Evolutionary conservation across 2,113 vertebrate species (phyloP), one percentile per base, ranked within the genome.

Genomic region (Embiotoca jacksoni): DNA sequence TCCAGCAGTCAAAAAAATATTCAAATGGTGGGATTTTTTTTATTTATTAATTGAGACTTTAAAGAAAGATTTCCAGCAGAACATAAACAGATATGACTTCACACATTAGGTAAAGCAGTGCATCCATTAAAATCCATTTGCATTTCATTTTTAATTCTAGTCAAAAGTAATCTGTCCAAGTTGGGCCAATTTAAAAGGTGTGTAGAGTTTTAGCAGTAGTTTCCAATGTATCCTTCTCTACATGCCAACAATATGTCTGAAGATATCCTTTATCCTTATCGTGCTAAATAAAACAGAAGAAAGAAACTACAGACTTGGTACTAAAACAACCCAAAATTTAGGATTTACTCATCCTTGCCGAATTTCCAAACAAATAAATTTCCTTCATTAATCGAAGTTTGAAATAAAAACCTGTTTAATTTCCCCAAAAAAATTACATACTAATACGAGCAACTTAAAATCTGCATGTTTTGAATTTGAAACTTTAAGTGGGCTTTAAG

Each of bases 41-140:
- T 13, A 23, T 58, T 33, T 67, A 88, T 91, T 90, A 47, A 87
- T 89, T 87, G 75, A 90, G 68, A 85, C 55, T 81, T 89, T 41
- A 92, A 91, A 84, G 61, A 83, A 92, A 89, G 81, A 62, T 62
- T 80, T 88, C 78, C 80, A 88, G 82, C 76, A 78, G 50, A 92
- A 92, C 73, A 82, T 75, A 82, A 81, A 82, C 65, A 83, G 44
- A 85, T 69, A 82, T 81, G 82, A 88, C 70, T 69, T 60, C 85
- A 90, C 90, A 89, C 81, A 87, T 65, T 54, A 83, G 84, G 88
- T 84, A 80, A 87, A 88, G 81, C 78, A 72, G 84, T 70, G 81
- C 79, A 86, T 84, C 75, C 75, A 55, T 81, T 84, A n/a, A 79
- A 90, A 71, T 80, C 39, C 41, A 72, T 77, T 81, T 75, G 54